A percentile compares a stretch with the other conserved stretches of the same genome.
These are phyloP conservation scores for Muraenolepis orangiensis DNA, from an alignment of 2,797 vertebrate species.

Conservation along the genomic window DNA sequence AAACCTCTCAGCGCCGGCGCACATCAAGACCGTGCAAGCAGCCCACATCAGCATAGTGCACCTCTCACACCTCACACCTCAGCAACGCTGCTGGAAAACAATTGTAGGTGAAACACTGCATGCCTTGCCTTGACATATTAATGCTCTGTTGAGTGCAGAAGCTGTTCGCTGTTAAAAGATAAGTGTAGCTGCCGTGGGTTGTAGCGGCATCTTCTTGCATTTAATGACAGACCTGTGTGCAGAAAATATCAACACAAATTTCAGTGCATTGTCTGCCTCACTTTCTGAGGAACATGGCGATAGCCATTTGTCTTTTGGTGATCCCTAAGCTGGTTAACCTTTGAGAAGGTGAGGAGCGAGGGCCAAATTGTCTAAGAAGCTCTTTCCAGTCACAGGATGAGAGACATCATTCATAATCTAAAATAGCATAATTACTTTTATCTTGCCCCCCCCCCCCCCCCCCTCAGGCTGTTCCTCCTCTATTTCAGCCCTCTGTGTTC, in stretches of 20 bases:
- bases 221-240: not conserved
- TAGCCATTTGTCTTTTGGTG: not conserved
- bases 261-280: not conserved
- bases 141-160: not conserved
- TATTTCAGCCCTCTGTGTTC: not conserved
- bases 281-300: not conserved
- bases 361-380: not conserved
- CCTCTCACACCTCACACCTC: no score
- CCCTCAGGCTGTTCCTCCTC: no score
- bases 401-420: not conserved
- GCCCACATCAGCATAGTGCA: no score
- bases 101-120: no score
- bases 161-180: not conserved
- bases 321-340: not conserved
- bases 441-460: not conserved
- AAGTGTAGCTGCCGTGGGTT: not conserved
- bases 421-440: not conserved
- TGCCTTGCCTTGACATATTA: not conserved
- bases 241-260: not conserved
- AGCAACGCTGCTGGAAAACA: no score
- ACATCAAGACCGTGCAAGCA: no score
- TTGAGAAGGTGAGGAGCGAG: not conserved
- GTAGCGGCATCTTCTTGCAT: not conserved
- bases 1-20: no score
- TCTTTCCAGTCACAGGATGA: not conserved